Evolutionary conservation across 2,113 vertebrate genomes (phyloP).

Genomic region (Condylura cristata): DNA sequence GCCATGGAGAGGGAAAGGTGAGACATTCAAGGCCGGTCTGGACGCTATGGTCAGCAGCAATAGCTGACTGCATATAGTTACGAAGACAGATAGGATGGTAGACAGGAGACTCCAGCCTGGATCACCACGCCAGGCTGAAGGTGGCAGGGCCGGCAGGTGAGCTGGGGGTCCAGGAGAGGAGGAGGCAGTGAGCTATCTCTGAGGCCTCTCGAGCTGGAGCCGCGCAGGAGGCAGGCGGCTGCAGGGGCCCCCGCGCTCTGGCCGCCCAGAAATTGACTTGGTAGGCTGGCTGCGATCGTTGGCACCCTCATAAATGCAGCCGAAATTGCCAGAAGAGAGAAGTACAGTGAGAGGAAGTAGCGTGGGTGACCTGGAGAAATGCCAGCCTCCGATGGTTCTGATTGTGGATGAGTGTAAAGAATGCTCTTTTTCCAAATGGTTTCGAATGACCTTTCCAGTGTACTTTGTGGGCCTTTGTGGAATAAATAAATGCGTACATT

Average conservation of each 20-base stretch:
- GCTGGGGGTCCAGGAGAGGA: background rate
- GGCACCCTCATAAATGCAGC: background rate
- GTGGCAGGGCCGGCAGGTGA: background rate
- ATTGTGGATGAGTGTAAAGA: background rate
- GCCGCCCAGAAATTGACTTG: background rate
- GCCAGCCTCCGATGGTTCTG: conserved; percentile 17
- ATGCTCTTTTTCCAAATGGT: background rate
- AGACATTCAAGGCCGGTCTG: conserved; percentile 19
- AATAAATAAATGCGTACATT: background rate
- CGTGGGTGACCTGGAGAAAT: background rate
- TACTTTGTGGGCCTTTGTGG: background rate
- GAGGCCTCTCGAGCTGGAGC: no score
- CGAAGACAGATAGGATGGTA: background rate
- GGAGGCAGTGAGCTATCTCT: background rate
- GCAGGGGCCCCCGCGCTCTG: background rate
- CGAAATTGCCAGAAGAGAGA: background rate
- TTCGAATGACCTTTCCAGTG: conserved; percentile 27
- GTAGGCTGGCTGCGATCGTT: background rate
- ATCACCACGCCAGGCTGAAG: background rate
- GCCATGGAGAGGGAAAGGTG: background rate
- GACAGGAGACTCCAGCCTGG: background rate
- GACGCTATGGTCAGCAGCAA: background rate
- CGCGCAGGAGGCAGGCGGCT: background rate
- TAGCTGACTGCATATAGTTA: background rate
- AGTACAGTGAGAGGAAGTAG: background rate